Conservation (phyloP, 2,797 vertebrate species). For the Tenualosa ilisha region DNA sequence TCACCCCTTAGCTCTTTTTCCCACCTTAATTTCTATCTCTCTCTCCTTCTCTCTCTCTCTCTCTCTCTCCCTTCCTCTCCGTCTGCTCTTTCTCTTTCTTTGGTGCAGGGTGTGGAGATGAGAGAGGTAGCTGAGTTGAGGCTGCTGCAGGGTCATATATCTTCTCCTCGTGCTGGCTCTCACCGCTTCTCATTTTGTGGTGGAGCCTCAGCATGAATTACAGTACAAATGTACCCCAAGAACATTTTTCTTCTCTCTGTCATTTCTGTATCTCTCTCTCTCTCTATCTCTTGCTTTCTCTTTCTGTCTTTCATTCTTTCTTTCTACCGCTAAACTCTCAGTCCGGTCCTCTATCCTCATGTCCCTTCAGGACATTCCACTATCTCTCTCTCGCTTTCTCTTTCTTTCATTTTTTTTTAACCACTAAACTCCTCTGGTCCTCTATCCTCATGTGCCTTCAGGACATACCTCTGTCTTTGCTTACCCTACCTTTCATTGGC, state of each 20-base stretch:
- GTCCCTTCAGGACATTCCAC: too few relatives aligned
- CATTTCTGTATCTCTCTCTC: neutral
- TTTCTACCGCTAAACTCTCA: neutral
- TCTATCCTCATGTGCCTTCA: too few relatives aligned
- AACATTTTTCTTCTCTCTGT: neutral
- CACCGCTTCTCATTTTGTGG: slow-evolving; percentile 55
- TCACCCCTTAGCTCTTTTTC: too few relatives aligned
- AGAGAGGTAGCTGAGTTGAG: neutral
- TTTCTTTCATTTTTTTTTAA: neutral
- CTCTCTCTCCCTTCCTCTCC: slow-evolving; percentile 48
- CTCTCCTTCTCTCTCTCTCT: neutral
- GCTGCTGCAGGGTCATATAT: slow-evolving; percentile 51
- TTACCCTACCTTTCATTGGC: neutral
- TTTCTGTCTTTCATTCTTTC: neutral
- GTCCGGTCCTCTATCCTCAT: too few relatives aligned
- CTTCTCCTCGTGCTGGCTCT: slow-evolving; percentile 50
- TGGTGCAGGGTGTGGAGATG: neutral
- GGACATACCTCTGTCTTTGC: too few relatives aligned
- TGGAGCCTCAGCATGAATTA: slow-evolving; percentile 56
- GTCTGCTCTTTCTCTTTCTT: neutral
- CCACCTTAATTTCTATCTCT: slow-evolving; percentile 38
- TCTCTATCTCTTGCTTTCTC: neutral
- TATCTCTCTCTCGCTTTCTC: neutral
- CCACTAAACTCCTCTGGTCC: too few relatives aligned
- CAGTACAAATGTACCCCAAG: slow-evolving; percentile 19